Conservation (phyloP, 2,888 invertebrate genomes). For the Plemyria rubiginata region DNA sequence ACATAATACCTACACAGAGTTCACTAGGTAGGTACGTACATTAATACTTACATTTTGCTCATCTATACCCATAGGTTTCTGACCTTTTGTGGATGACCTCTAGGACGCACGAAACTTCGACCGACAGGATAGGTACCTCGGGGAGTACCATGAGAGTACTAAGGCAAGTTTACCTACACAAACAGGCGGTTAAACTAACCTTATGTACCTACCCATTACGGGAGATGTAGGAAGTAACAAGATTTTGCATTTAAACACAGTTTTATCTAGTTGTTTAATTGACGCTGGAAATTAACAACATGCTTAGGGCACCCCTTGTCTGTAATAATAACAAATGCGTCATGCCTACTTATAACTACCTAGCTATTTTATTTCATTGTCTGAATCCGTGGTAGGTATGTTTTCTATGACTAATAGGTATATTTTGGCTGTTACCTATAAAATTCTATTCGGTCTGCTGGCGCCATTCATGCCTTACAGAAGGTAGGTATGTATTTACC, state of each 20-base stretch:
- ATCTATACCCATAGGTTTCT: not conserved
- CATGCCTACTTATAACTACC: not conserved
- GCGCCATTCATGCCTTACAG: conserved; percentile 3
- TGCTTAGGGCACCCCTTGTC: conserved; percentile 4
- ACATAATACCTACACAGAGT: too few species aligned
- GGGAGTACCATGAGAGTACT: too few species aligned
- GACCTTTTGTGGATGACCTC: not conserved
- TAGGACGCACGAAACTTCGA: not conserved
- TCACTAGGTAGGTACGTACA: too few species aligned
- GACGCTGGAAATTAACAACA: not conserved
- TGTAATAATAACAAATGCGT: conserved; percentile 9
- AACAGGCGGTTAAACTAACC: not conserved
- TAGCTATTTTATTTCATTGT: conserved; percentile 7
- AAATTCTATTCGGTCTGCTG: not conserved
- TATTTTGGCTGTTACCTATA: not conserved
- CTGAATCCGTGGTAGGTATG: not conserved
- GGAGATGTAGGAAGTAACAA: too few species aligned
- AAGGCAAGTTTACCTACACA: not conserved
- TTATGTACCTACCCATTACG: not conserved
- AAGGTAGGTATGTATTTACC: not conserved
- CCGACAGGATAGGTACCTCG: not conserved
- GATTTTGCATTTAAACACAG: too few species aligned
- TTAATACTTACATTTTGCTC: not conserved
- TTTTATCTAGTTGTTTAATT: not conserved
- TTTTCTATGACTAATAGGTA: conserved; percentile 13